Evolutionary conservation across 2,113 vertebrate genomes (phyloP).

Genomic region (Felis catus): F.catus_Fca126_mat1.0 CM031417.1:68517001-68517500

Average conservation of each 20-base stretch:
- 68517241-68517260: background rate
- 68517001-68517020: background rate
- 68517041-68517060: background rate
- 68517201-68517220: background rate
- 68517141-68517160: background rate
- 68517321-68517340: background rate
- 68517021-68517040: background rate
- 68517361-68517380: background rate
- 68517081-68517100: background rate
- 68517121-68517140: background rate
- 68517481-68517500: background rate
- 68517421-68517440: background rate
- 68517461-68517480: slow-evolving; percentile 22
- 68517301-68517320: background rate
- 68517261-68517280: slow-evolving; percentile 5
- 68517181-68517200: background rate
- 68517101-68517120: background rate
- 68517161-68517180: background rate
- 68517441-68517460: background rate
- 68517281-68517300: background rate
- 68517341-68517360: background rate
- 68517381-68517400: background rate
- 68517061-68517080: background rate
- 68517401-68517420: background rate
- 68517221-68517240: background rate